phyloP scores from a whole-genome alignment of 2,888 invertebrate species.

The Chirona hameri region DNA sequence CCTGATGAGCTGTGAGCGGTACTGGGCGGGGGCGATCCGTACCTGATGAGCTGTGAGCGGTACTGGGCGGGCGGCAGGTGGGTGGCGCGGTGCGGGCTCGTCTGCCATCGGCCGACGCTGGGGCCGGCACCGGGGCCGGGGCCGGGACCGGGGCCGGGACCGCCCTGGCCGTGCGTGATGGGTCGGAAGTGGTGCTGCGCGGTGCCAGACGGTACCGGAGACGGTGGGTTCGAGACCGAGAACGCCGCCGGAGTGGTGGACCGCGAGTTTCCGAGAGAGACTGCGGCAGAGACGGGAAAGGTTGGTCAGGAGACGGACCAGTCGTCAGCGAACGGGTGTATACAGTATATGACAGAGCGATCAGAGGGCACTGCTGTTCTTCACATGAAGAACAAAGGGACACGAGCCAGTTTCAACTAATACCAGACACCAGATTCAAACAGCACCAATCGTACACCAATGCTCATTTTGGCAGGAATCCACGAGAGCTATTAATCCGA shows the following conservation, averaged over 20 bases:
- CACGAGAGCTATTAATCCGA: no score
- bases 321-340: no score
- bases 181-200: conserved; percentile 13
- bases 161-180: background rate
- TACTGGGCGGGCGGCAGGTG: conserved; percentile 45
- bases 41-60: conserved; percentile 32
- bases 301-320: background rate
- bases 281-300: conserved; percentile 49
- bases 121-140: no score
- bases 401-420: no score
- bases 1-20: background rate
- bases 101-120: conserved; percentile 43
- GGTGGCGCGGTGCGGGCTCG: conserved; percentile 35
- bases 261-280: conserved; percentile 79
- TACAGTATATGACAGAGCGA: no score
- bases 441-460: no score
- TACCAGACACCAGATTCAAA: no score
- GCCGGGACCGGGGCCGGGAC: no score
- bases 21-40: conserved; percentile 25
- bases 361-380: no score
- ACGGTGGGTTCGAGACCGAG: conserved; percentile 55
- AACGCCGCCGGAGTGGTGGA: conserved; percentile 90
- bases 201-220: background rate
- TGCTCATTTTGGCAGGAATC: no score
- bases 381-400: no score